Evolutionary conservation across 2,888 invertebrate genomes (phyloP).

Genomic region (Drosophila nr. fundita): DNA sequence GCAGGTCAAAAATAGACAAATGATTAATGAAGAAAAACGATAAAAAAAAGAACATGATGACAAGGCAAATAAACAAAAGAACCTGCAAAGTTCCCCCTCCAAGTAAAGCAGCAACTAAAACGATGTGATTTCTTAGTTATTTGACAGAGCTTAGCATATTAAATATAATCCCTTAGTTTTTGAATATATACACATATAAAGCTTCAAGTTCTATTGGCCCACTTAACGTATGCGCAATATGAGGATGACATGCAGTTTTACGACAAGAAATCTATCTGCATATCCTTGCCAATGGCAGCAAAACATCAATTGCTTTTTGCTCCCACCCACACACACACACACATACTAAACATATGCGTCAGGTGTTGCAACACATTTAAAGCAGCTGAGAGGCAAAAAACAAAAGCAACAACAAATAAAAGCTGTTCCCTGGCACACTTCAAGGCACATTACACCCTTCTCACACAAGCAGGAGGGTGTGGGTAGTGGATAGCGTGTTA

Average conservation of each 20-base stretch:
- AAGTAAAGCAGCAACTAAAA: background rate
- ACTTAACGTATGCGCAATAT: conserved; percentile 35
- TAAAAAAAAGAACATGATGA: background rate
- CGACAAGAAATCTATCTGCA: conserved; percentile 14
- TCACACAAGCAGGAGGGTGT: background rate
- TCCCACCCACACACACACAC: conserved; percentile 34
- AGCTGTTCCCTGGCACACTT: conserved; percentile 60
- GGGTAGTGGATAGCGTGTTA: conserved; percentile 5
- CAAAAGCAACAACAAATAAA: conserved; percentile 40
- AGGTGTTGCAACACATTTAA: conserved; percentile 68
- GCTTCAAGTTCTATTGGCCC: background rate
- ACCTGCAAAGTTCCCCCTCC: background rate
- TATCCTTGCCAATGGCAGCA: conserved; percentile 5
- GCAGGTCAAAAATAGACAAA: conserved; percentile 4
- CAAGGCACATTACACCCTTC: conserved; percentile 68
- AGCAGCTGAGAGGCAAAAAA: conserved; percentile 39
- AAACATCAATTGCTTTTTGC: conserved; percentile 46
- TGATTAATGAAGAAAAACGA: conserved; percentile 6
- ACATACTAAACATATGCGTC: conserved; percentile 63
- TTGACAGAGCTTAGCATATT: background rate
- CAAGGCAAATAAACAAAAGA: background rate
- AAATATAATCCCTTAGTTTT: background rate
- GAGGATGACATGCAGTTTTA: conserved; percentile 23
- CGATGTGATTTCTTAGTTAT: background rate
- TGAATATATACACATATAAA: background rate